phyloP scores from a whole-genome alignment of 2,888 invertebrate species.

The Galerucella pusilla region DNA sequence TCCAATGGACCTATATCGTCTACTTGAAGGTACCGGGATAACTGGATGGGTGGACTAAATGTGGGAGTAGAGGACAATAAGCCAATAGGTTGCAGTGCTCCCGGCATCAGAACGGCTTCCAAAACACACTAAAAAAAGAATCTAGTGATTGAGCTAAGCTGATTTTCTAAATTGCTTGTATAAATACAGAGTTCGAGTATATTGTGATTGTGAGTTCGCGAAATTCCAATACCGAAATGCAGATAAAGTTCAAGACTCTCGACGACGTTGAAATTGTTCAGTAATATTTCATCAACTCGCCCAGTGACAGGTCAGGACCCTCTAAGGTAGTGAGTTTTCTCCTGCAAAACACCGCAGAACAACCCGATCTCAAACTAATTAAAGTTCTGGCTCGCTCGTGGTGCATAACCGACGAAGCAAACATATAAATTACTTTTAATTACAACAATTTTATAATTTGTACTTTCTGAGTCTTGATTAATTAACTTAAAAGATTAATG shows the following conservation, averaged over 20 bases:
- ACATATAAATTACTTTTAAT: constrained; percentile 66
- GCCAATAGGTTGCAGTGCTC: no score
- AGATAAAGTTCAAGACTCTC: constrained; percentile 4
- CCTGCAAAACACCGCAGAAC: constrained; percentile 45
- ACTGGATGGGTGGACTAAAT: no score
- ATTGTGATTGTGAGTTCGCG: neutral
- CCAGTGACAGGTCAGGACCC: constrained; percentile 44
- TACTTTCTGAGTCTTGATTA: constrained; percentile 64
- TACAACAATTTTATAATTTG: constrained; percentile 66
- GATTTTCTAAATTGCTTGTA: no score
- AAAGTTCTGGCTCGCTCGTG: constrained; percentile 55
- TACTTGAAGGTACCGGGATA: no score
- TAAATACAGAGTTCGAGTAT: no score
- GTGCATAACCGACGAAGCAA: constrained; percentile 63
- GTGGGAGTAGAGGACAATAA: no score
- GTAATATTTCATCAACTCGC: constrained; percentile 38
- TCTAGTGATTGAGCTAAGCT: no score
- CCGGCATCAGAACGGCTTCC: no score
- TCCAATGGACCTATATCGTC: no score
- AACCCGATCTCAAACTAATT: constrained; percentile 47
- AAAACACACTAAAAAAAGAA: no score
- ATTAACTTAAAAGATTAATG: constrained; percentile 64
- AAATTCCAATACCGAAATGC: neutral
- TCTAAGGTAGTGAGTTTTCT: constrained; percentile 41
- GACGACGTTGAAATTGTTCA: constrained; percentile 7